phyloP scores from a whole-genome alignment of 2,888 invertebrate genomes.

The Trissoscelio sp. region DNA sequence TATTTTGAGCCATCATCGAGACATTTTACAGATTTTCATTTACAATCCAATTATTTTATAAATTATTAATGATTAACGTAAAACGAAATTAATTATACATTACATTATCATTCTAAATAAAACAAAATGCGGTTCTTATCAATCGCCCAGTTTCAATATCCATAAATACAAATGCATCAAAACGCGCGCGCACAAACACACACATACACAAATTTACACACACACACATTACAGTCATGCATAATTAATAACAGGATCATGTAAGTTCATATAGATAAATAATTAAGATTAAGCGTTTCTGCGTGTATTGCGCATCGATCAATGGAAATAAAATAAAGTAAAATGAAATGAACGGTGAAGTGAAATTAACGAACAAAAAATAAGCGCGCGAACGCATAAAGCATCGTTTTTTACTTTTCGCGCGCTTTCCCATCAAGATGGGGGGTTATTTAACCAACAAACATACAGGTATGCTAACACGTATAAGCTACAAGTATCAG shows the following conservation, averaged over 20 bases:
- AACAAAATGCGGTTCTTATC: conserved; percentile 34
- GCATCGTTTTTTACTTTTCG: conserved; percentile 5
- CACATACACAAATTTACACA: no score
- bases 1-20: conserved; percentile 23
- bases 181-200: conserved; percentile 23
- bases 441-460: conserved; percentile 65
- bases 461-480: conserved; percentile 69
- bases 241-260: conserved; percentile 65
- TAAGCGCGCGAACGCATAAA: conserved; percentile 16
- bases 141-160: conserved; percentile 43
- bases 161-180: conserved; percentile 40
- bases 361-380: conserved; percentile 1
- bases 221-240: conserved; percentile 12
- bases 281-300: conserved; percentile 43
- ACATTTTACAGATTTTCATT: conserved; percentile 52
- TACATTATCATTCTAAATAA: conserved; percentile 26
- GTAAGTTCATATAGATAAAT: conserved; percentile 60
- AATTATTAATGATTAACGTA: conserved; percentile 53
- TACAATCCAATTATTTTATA: conserved; percentile 43
- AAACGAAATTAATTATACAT: conserved; percentile 54
- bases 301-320: conserved; percentile 34
- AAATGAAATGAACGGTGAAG: neutral
- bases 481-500: conserved; percentile 70
- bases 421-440: conserved; percentile 50
- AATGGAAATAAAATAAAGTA: conserved; percentile 17